Percentiles rank a stretch among this genome's conserved stretches.
Evolutionary conservation across 2,888 invertebrate species (phyloP).

Genomic region (Trachelus stipa): DNA sequence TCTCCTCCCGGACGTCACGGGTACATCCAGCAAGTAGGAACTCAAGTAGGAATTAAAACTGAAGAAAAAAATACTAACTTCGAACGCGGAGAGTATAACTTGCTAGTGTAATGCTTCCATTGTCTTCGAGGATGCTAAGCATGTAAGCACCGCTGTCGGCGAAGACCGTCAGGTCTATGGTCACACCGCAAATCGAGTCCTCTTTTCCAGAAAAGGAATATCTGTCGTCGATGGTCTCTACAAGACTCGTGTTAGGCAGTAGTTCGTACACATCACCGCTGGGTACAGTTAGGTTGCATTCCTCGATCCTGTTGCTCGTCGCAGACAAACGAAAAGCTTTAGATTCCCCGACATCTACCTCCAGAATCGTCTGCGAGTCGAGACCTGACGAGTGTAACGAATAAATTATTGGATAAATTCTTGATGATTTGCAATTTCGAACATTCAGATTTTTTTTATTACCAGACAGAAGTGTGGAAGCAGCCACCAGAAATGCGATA

Average conservation of each 20-base stretch:
- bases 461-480: too few relatives aligned
- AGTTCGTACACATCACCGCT: conserved; percentile 7
- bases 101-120: not conserved
- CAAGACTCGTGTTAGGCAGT: conserved; percentile 13
- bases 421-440: too few relatives aligned
- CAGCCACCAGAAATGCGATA: too few relatives aligned
- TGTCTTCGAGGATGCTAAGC: conserved; percentile 8
- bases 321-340: conserved; percentile 10
- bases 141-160: conserved; percentile 17
- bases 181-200: conserved; percentile 12
- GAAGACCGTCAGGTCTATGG: conserved; percentile 14
- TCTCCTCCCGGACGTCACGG: too few relatives aligned
- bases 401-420: too few relatives aligned
- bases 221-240: conserved; percentile 12
- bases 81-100: conserved; percentile 14
- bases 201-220: conserved; percentile 10
- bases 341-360: conserved; percentile 16
- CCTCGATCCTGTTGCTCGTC: not conserved
- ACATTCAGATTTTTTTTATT: too few relatives aligned
- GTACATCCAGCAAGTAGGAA: too few relatives aligned
- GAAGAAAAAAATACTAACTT: conserved; percentile 10
- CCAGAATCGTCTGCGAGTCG: conserved; percentile 10
- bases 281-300: conserved; percentile 15
- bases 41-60: not conserved
- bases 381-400: not conserved